Evolutionary conservation across 1,140 invertebrate species (phyloP).

Genomic region (Anthonomus grandis): DNA sequence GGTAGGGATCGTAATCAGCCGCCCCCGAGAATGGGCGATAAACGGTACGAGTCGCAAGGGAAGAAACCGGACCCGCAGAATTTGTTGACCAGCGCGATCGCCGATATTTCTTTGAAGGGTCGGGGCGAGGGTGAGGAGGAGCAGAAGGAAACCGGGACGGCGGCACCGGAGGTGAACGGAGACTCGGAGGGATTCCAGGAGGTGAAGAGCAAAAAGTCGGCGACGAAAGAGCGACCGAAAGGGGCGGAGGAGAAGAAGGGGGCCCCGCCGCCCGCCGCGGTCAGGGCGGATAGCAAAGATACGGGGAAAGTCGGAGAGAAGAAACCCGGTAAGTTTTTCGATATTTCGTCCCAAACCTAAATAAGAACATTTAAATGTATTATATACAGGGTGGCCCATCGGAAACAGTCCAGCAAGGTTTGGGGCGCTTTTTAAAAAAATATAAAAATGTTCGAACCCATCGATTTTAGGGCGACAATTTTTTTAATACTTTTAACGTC

Average conservation of each 20-base stretch:
- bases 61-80: conserved; percentile 31
- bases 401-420: no score
- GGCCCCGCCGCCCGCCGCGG: no score
- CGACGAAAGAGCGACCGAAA: conserved; percentile 58
- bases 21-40: conserved; percentile 7
- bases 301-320: conserved; percentile 13
- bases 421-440: no score
- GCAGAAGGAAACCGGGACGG: conserved; percentile 25
- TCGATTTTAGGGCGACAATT: no score
- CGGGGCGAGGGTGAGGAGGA: conserved; percentile 35
- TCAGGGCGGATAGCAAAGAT: conserved; percentile 51
- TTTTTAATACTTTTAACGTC: no score
- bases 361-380: no score
- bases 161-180: conserved; percentile 40
- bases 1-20: conserved; percentile 19
- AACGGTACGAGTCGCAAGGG: conserved; percentile 25
- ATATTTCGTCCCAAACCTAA: no score
- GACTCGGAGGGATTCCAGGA: conserved; percentile 80
- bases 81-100: conserved; percentile 33
- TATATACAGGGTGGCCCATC: no score
- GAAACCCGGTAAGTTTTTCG: conserved; percentile 21
- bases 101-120: conserved; percentile 38
- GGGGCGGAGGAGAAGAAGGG: conserved; percentile 51
- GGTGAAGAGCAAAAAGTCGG: conserved; percentile 77
- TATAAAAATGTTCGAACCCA: no score